Conservation (phyloP, 2,113 vertebrate species). For the Lethenteron reissneri region DNA sequence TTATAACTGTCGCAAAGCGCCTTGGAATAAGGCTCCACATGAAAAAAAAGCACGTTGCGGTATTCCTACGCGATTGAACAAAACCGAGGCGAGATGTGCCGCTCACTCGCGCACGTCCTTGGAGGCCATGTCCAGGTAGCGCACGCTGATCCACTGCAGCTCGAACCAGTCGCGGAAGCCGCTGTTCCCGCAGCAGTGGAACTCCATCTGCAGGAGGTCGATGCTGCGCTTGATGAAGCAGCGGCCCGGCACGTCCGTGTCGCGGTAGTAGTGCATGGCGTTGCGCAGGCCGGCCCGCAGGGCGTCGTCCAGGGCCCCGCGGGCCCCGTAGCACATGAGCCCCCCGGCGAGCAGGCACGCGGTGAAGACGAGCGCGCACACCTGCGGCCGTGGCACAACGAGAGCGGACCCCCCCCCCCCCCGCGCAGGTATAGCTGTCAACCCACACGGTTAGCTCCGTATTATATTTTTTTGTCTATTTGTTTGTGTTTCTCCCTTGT, state of each 20-base stretch:
- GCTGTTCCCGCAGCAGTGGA: constrained; percentile 50
- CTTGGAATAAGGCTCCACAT: no score
- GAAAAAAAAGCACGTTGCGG: no score
- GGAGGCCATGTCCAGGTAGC: constrained; percentile 49
- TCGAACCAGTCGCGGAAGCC: constrained; percentile 60
- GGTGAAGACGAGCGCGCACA: constrained; percentile 54
- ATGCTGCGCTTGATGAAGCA: constrained; percentile 51
- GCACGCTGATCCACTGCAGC: constrained; percentile 51
- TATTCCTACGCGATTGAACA: no score
- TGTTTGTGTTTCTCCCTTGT: no score
- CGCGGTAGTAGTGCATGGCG: constrained; percentile 47
- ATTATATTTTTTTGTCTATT: no score
- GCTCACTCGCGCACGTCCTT: constrained; percentile 53
- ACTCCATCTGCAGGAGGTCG: constrained; percentile 47
- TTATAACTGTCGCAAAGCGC: no score
- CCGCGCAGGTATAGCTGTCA: constrained; percentile 17
- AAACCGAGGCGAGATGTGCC: constrained; percentile 4
- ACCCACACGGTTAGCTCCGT: no score
- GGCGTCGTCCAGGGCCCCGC: constrained; percentile 38
- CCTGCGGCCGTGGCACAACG: constrained; percentile 47
- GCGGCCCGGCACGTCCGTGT: constrained; percentile 51
- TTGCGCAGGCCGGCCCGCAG: constrained; percentile 35
- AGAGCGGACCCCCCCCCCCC: constrained; percentile 51
- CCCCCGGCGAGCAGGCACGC: constrained; percentile 48
- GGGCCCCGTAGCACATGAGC: constrained; percentile 51